Conservation (phyloP, 2,113 vertebrate species). For the Salvator merianae region DNA sequence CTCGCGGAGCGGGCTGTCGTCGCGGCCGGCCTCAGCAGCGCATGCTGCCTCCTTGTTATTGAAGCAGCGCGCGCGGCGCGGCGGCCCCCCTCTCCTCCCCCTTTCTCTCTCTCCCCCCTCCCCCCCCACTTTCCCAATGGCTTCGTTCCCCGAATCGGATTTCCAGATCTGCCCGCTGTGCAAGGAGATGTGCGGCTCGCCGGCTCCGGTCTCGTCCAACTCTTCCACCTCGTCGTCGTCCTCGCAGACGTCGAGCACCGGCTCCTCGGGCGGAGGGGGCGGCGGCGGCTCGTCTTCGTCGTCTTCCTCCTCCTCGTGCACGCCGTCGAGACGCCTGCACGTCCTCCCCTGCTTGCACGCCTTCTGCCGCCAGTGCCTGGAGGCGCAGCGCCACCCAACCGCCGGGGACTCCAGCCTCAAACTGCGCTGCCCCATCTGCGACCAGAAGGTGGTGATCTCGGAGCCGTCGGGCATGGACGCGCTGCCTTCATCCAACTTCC, state of each 20-base stretch:
- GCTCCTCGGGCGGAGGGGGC: slow-evolving; percentile 62
- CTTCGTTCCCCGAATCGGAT: slow-evolving; percentile 91
- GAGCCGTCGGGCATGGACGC: slow-evolving; percentile 89
- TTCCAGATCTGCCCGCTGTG: slow-evolving; percentile 91
- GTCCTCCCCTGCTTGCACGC: slow-evolving; percentile 92
- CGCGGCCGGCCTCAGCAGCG: not conserved
- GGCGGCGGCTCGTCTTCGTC: slow-evolving; percentile 62
- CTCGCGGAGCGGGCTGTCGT: not conserved
- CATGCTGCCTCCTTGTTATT: slow-evolving; percentile 58
- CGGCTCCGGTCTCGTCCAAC: slow-evolving; percentile 86
- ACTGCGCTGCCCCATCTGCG: slow-evolving; percentile 89
- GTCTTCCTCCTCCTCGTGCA: slow-evolving; percentile 30
- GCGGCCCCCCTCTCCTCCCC: slow-evolving; percentile 38
- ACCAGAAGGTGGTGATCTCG: slow-evolving; percentile 89
- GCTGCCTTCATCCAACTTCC: slow-evolving; percentile 90
- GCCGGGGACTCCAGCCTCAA: slow-evolving; percentile 80
- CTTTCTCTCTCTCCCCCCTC: slow-evolving; percentile 25
- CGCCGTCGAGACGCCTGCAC: slow-evolving; percentile 80
- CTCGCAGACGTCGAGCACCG: slow-evolving; percentile 79
- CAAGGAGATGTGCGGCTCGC: slow-evolving; percentile 91
- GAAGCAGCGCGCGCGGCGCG: too few relatives aligned
- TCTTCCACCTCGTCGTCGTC: slow-evolving; percentile 90
- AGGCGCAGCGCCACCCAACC: slow-evolving; percentile 81
- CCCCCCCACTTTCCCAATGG: slow-evolving; percentile 79
- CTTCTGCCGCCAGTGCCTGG: slow-evolving; percentile 92